Base-by-base conservation (phyloP, 2,888 invertebrate species). In the Ennomos quercinarius region DNA sequence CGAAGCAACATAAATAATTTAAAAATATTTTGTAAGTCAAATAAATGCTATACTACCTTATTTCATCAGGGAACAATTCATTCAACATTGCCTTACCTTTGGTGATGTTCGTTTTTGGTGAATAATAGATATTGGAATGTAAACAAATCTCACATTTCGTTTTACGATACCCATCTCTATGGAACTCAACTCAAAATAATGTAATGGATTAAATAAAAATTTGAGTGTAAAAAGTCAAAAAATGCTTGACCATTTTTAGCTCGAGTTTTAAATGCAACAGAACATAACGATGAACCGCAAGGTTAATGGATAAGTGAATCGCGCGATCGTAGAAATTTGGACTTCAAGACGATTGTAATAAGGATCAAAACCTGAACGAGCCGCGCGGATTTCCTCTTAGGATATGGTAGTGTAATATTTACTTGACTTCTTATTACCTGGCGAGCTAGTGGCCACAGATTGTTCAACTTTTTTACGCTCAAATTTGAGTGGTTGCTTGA, bases 401-500 rank as follows among this genome's bases (percentile, higher is more conserved):
- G 88, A 92, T 90, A 93, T 93, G 92, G 93, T 93, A 93, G 93
- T 93, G 93, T 93, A 93, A 92, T 93, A 93, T 93, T 93, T 93
- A 93, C 91, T 93, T 93, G 93, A 93, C 91, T 93, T 93, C 83
- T 93, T 93, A 90, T 93, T 93, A 93, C 93, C 93, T 93, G 93
- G 93, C 93, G 93, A 93, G 93, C 93, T 93, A 93, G 93, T 93
- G 93, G 93, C 93, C 93, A 93, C 93, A 80, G 93, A 93, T 93
- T 93, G 93, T 93, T 93, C 93, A 93, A 93, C 93, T 93, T 93
- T 93, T 93, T 93, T 93, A 88, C 93, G 92, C 88, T 95, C 94
- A 80, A 96, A 93, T 80, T 94, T 94, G 72, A 98, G 93, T 69
- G 97, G 95, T 77, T 96, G 96, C 85, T 96, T 96, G 59, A 98